phyloP scores from a whole-genome alignment of 2,113 vertebrate species.

The Oncorhynchus kisutch region DNA sequence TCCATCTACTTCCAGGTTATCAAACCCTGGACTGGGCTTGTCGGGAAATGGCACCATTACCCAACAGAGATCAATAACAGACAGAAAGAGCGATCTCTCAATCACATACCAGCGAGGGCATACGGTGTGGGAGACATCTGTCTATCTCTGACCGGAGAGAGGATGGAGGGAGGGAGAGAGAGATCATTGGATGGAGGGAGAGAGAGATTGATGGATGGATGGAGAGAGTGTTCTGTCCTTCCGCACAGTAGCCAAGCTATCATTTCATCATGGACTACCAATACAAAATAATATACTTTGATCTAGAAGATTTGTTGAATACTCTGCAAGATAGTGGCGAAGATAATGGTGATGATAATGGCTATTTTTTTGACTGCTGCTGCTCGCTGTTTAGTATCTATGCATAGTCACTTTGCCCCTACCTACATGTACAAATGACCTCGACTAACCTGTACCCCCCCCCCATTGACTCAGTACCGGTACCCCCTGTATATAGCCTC shows the following conservation, averaged over 20 bases:
- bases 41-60: constrained; percentile 53
- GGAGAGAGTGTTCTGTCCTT: not conserved
- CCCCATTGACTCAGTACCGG: no score
- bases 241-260: constrained; percentile 9
- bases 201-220: constrained; percentile 6
- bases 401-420: no score
- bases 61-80: constrained; percentile 60
- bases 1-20: constrained; percentile 70
- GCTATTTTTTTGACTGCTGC: no score
- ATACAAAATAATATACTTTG: no score
- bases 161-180: constrained; percentile 19
- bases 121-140: constrained; percentile 4
- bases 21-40: constrained; percentile 61
- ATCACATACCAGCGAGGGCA: constrained; percentile 12
- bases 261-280: no score
- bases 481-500: no score
- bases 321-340: not conserved
- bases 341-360: no score
- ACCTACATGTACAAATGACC: no score
- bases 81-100: constrained; percentile 51
- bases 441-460: no score
- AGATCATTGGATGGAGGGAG: constrained; percentile 18
- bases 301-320: no score
- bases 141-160: constrained; percentile 21
- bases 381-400: no score